Percentiles rank a stretch among this genome's conserved stretches.
Conservation (phyloP, 2,888 invertebrate species). For the Stictocephala bisonia region DNA sequence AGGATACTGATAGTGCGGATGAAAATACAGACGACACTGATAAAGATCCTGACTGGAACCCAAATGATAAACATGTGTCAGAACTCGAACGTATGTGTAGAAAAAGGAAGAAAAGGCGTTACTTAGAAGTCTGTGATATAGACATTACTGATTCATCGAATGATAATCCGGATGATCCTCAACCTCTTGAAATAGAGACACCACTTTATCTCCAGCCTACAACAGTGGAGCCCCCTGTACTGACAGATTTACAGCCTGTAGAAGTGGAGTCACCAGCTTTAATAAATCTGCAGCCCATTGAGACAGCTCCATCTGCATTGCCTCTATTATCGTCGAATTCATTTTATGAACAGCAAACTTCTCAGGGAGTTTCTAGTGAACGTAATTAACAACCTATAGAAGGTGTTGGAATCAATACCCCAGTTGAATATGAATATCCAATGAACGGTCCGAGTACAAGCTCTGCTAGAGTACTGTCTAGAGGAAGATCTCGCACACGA, state of each 20-base stretch:
- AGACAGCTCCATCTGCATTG: conserved; percentile 21
- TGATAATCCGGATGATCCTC: too few species aligned
- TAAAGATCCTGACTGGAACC: conserved; percentile 2
- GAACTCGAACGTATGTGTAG: conserved; percentile 4
- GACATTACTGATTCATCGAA: too few species aligned
- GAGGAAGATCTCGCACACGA: conserved; percentile 8
- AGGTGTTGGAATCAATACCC: not conserved
- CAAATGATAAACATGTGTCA: conserved; percentile 13
- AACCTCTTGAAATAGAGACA: too few species aligned
- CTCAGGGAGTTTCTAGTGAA: conserved; percentile 11
- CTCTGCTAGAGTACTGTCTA: not conserved
- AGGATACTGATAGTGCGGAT: not conserved
- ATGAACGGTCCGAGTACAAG: not conserved
- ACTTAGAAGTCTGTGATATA: conserved; percentile 8
- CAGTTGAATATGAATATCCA: conserved; percentile 19
- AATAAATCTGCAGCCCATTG: conserved; percentile 16
- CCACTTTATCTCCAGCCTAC: not conserved
- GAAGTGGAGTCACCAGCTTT: not conserved
- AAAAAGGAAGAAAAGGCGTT: conserved; percentile 21
- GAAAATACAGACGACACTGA: not conserved
- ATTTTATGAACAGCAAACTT: conserved; percentile 8
- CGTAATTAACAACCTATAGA: conserved; percentile 1
- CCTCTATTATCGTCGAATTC: conserved; percentile 2
- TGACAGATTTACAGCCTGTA: conserved; percentile 8
- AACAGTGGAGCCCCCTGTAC: not conserved